Evolutionary conservation across 30 jellyfish, hydroid and myxozoan genomes (phyloP), one percentile per base, ranked within the genome.

Genomic region (Aurelia coerulea): DNA sequence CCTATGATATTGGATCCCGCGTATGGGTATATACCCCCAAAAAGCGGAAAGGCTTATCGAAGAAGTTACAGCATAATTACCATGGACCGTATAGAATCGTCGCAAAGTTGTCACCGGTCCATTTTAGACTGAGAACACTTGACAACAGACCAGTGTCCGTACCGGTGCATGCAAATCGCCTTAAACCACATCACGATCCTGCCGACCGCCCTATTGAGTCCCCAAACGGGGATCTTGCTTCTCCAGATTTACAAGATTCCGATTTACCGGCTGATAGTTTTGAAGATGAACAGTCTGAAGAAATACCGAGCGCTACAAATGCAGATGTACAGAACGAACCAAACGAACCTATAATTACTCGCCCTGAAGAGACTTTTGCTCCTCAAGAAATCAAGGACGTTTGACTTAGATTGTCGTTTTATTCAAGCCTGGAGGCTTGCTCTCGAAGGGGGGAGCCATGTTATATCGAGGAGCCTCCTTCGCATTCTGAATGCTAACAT

Each of bases 21-120:
- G 78, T 68, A 15, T 68, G 78, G 78, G 56, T 68, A 68, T 68
- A 68, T 32, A 68, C 78, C 50, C 78, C 52, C 9, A 33, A 68
- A 39, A 39, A 16, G 29, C 23, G 56, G 34, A 68, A 18, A 68
- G 78, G 78, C 3, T 68, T 68, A 11, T 31, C 56, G 9, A 68
- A 39, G 29, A 68, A 4, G 8, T 68, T 68, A 11, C 69, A 60
- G 12, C 69, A 60, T 2, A 60, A 60, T 9, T 60, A 60, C 34
- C 69, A 15, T 23, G 33, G 69, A 23, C 34, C 69, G 2, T 60
- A 60, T 9, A 15, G 69, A 32, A 16, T 73, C 78, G 88, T 60
- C 12, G 49, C 50, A 13, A 71, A 85, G 62, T 33, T 74, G 35
- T 85, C 95, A 4, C 95, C 95, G 5, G 83, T 75, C 1, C 83